A percentile compares a stretch with the other conserved stretches of the same genome.
Evolutionary conservation across 2,113 vertebrate genomes (phyloP).

Genomic region (Pagrus major): DNA sequence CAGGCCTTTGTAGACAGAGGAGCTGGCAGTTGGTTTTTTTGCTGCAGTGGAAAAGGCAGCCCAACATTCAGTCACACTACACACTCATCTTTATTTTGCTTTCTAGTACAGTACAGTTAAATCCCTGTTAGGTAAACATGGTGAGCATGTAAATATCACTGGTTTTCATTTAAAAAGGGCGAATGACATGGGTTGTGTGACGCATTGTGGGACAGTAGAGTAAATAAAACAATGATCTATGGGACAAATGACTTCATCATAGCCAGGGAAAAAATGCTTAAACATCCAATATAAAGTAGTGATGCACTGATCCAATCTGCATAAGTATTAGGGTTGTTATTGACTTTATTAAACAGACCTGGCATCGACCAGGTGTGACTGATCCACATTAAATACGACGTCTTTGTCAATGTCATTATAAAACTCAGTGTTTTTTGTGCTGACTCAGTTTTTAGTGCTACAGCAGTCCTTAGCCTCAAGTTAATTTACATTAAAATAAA

Average conservation of each 20-base stretch:
- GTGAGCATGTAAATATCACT: neutral
- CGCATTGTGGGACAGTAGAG: neutral
- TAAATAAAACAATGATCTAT: neutral
- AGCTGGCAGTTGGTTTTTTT: neutral
- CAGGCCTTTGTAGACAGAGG: neutral
- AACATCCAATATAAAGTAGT: neutral
- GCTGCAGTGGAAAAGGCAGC: conserved; percentile 8
- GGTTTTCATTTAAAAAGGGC: neutral
- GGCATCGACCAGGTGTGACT: neutral
- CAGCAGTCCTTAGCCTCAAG: neutral
- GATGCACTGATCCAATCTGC: neutral
- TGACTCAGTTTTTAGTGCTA: neutral
- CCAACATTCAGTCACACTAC: neutral
- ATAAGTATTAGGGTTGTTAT: neutral
- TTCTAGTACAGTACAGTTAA: neutral
- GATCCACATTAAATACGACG: neutral
- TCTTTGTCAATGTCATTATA: neutral
- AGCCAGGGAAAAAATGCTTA: neutral
- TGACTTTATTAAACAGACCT: neutral
- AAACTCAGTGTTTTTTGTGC: neutral
- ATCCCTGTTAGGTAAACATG: neutral
- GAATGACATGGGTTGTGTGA: neutral
- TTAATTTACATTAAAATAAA: neutral
- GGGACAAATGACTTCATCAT: neutral
- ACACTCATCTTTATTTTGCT: neutral